phyloP scores from a whole-genome alignment of 2,888 invertebrate genomes.

The Altica lythri region DNA sequence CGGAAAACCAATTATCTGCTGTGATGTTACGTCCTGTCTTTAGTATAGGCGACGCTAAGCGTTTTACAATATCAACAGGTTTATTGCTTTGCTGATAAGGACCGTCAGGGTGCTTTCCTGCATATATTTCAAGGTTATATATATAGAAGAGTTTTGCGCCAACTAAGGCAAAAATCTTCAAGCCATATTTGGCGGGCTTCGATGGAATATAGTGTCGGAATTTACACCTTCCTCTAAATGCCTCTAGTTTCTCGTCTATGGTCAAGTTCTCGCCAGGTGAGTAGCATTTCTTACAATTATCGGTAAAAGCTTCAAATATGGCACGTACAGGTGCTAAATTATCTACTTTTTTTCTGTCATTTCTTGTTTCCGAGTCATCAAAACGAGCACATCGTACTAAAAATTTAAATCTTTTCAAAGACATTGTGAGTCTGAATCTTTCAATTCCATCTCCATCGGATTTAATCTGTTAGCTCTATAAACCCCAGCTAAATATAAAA shows the following conservation, averaged over 20 bases:
- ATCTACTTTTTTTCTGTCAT: no score
- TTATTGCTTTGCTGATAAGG: constrained; percentile 27
- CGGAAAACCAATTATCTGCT: constrained; percentile 33
- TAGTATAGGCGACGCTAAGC: constrained; percentile 23
- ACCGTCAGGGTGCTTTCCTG: constrained; percentile 29
- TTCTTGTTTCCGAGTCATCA: constrained; percentile 35
- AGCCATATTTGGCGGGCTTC: constrained; percentile 42
- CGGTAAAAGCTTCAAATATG: no score
- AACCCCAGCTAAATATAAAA: constrained; percentile 45
- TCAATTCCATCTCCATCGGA: constrained; percentile 41
- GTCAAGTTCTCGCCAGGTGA: no score
- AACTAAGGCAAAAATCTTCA: constrained; percentile 40
- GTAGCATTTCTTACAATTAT: no score
- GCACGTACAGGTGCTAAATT: no score
- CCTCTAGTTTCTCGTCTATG: constrained; percentile 37
- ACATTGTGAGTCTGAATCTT: constrained; percentile 43
- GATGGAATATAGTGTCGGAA: constrained; percentile 44
- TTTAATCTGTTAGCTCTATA: constrained; percentile 36
- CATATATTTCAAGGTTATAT: constrained; percentile 28
- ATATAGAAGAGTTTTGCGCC: constrained; percentile 39
- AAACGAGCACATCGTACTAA: constrained; percentile 37
- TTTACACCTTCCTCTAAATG: constrained; percentile 41
- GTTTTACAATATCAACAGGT: constrained; percentile 24
- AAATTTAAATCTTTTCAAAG: constrained; percentile 39
- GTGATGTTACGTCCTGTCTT: constrained; percentile 28